Conservation (phyloP, 2,888 invertebrate species). For the Desoria tigrina region DNA sequence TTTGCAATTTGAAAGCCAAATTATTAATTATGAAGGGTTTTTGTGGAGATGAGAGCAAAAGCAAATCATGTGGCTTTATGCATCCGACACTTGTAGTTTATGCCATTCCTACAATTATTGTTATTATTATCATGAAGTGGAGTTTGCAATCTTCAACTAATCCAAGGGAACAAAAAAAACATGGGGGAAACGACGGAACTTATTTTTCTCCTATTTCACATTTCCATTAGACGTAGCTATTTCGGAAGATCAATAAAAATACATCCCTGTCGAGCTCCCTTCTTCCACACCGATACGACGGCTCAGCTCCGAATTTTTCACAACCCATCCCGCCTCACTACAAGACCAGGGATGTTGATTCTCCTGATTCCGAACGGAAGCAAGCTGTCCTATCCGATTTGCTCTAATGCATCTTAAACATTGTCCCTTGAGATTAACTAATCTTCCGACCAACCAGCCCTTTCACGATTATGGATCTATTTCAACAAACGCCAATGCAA, state of each 20-base stretch:
- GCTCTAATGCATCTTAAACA: constrained; percentile 34
- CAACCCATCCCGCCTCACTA: not conserved
- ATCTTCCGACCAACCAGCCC: constrained; percentile 10
- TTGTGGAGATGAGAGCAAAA: no score
- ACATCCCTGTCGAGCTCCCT: not conserved
- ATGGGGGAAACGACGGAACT: not conserved
- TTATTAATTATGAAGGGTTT: no score
- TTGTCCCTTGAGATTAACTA: constrained; percentile 32
- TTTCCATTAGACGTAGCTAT: constrained; percentile 7
- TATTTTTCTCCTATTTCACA: constrained; percentile 10
- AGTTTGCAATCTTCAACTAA: no score
- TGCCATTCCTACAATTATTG: no score
- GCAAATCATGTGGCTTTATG: no score
- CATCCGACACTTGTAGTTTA: no score
- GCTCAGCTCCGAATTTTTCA: constrained; percentile 9
- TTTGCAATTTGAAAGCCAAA: no score
- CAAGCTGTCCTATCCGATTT: constrained; percentile 41
- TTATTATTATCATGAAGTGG: no score
- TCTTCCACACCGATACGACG: constrained; percentile 7
- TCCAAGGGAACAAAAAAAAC: not conserved
- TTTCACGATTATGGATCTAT: not conserved
- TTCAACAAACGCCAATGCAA: not conserved
- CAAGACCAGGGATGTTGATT: constrained; percentile 6
- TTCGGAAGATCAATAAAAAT: constrained; percentile 17
- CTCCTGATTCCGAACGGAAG: constrained; percentile 20